These are phyloP conservation scores for Montipora capricornis DNA, from an alignment of 64 coral and sea anemone species.

Conservation along the genomic window DNA sequence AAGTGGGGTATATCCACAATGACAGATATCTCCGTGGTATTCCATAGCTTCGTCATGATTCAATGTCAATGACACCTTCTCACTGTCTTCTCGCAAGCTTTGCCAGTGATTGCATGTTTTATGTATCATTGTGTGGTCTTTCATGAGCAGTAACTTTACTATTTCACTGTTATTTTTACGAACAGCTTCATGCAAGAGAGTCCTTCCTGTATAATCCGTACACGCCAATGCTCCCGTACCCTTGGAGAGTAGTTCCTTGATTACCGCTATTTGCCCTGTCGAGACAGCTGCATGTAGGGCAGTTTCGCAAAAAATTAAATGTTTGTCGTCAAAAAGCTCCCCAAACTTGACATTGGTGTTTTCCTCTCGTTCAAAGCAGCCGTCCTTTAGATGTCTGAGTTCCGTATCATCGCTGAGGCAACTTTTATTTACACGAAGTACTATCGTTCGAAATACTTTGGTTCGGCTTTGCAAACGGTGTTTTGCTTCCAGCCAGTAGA, in stretches of 20 bases:
- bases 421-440: too few species aligned
- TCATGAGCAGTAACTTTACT: background rate
- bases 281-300: conserved; percentile 38
- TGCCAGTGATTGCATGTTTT: background rate
- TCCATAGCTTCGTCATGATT: background rate
- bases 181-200: conserved; percentile 16
- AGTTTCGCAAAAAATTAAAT: conserved; percentile 3
- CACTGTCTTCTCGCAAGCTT: background rate
- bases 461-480: background rate
- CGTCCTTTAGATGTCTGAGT: background rate
- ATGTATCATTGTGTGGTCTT: background rate
- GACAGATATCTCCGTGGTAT: background rate
- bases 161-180: background rate
- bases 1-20: conserved; percentile 19
- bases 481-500: background rate
- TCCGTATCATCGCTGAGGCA: too few species aligned
- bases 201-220: conserved; percentile 46
- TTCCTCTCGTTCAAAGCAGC: background rate
- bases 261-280: background rate
- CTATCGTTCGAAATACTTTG: background rate
- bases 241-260: background rate
- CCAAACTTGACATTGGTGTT: background rate
- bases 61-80: background rate
- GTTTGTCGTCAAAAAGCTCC: background rate
- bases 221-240: background rate